A percentile compares a stretch with the other conserved stretches of the same genome.
Conservation (phyloP, 2,888 invertebrate species). For the Drosophila paramelanica region DNA sequence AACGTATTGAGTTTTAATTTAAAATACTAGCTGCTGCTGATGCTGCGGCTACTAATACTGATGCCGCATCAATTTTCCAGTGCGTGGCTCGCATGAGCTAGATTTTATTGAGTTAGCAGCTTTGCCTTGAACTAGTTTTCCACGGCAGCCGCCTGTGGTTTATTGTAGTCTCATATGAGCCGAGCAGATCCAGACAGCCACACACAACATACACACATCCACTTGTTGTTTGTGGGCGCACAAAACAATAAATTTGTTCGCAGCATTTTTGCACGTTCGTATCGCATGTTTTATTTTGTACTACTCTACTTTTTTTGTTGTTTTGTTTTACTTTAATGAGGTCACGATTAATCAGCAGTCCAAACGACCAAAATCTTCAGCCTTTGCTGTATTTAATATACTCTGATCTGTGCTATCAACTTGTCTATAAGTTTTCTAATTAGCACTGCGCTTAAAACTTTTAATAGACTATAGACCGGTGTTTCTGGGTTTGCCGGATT, state of each 20-base stretch:
- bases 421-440: constrained; percentile 68
- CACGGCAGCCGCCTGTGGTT: constrained; percentile 10
- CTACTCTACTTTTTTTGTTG: not conserved
- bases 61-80: constrained; percentile 50
- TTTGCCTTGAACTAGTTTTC: constrained; percentile 65
- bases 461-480: constrained; percentile 26
- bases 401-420: constrained; percentile 27
- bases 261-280: constrained; percentile 66
- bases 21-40: constrained; percentile 26
- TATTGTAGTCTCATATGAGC: constrained; percentile 41
- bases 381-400: constrained; percentile 11
- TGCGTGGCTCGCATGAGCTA: constrained; percentile 42
- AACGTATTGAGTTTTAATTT: constrained; percentile 67
- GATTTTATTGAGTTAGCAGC: constrained; percentile 63
- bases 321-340: constrained; percentile 66
- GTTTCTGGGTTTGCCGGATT: not conserved
- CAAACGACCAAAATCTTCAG: constrained; percentile 7
- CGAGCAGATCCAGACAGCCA: constrained; percentile 11
- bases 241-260: constrained; percentile 62
- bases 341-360: constrained; percentile 73
- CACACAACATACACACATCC: constrained; percentile 3
- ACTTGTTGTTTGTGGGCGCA: constrained; percentile 29
- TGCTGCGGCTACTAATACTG: not conserved
- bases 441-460: constrained; percentile 64
- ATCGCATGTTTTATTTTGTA: constrained; percentile 41